Base-by-base conservation (phyloP, 2,797 vertebrate species). In the Acipenser oxyrinchus region DNA sequence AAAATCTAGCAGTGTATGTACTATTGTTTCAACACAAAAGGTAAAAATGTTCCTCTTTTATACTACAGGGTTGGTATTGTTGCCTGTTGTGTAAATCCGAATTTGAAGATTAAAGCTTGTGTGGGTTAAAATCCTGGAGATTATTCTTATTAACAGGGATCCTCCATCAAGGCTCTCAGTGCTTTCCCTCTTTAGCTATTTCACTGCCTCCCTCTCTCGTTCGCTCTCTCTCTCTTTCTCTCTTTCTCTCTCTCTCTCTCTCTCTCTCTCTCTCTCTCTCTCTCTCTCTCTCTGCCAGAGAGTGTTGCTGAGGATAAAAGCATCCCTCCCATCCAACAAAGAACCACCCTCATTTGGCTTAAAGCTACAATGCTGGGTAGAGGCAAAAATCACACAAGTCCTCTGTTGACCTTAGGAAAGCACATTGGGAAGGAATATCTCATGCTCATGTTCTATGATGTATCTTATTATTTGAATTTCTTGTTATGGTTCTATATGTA, bases 1-100 rank as follows among this genome's bases (percentile, higher is more conserved):
- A 60, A 66, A 73, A 77, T 76, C 73, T 77, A 73, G 72, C 64
- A 70, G 65, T 72, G 73, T 81, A 69, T 71, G 69, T 62, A 58
- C 64, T 64, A 65, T 63, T 71, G 63, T 61, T 69, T 69, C 69
- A 23, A 48, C 9, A 48, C 18, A 62, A 62, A 48, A 23, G 13
- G 18, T 23, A 6, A 23, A 23, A 58, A 11, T n/a, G 1, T 58
- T 13, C 23, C 11, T 11, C 55, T 6, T 58, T 13, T 58, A 58
- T 6, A 12, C 3, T 58, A 58, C 13, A 58, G 6, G 55, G 55
- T 7, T 58, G 12, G 12, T 8, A 62, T 37, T 62, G 18, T 62
- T 62, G 15, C 8, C n/a, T 62, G 48, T 12, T 7, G 60, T 23
- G 60, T 62, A 62, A 62, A 62, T 62, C 60, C 60, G 23, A 23